A percentile compares a stretch with the other conserved stretches of the same genome.
These are phyloP conservation scores for Helicoverpa assulta DNA, from an alignment of 2,888 invertebrate species.

Conservation along the genomic window DNA sequence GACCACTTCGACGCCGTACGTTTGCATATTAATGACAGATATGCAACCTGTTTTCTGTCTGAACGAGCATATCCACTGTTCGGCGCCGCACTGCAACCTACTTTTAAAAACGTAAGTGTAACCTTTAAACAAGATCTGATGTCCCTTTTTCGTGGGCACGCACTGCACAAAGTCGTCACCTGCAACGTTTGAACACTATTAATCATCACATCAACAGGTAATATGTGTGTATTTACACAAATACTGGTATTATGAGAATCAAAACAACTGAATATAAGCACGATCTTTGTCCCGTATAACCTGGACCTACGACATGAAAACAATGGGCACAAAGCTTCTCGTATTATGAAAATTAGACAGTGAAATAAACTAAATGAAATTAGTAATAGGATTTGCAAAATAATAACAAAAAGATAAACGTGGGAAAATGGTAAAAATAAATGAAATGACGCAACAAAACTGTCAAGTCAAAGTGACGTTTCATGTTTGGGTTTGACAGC, in stretches of 20 bases:
- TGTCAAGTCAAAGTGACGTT: conserved; percentile 64
- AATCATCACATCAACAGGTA: conserved; percentile 36
- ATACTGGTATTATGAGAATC: conserved; percentile 40
- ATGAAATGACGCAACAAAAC: conserved; percentile 74
- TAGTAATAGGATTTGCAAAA: not conserved
- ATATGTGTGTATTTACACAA: conserved; percentile 53
- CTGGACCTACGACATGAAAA: conserved; percentile 10
- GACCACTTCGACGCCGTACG: conserved; percentile 83
- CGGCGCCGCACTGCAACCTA: conserved; percentile 85
- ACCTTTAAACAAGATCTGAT: conserved; percentile 85
- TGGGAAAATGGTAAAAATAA: conserved; percentile 72
- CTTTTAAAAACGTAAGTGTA: conserved; percentile 86
- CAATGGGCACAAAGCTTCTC: not conserved
- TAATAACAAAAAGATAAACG: conserved; percentile 64
- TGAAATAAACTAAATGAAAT: not conserved
- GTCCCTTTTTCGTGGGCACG: conserved; percentile 86
- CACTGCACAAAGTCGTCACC: conserved; percentile 86
- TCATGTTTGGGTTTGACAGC: conserved; percentile 28
- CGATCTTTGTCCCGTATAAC: conserved; percentile 29
- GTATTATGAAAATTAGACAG: conserved; percentile 9
- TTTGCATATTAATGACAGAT: conserved; percentile 86
- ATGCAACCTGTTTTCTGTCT: conserved; percentile 88
- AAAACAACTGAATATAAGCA: conserved; percentile 59
- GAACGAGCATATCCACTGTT: conserved; percentile 86
- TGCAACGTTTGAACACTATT: conserved; percentile 71